Evolutionary conservation across 2,113 vertebrate genomes (phyloP).

Genomic region (Platichthys stellatus): DNA sequence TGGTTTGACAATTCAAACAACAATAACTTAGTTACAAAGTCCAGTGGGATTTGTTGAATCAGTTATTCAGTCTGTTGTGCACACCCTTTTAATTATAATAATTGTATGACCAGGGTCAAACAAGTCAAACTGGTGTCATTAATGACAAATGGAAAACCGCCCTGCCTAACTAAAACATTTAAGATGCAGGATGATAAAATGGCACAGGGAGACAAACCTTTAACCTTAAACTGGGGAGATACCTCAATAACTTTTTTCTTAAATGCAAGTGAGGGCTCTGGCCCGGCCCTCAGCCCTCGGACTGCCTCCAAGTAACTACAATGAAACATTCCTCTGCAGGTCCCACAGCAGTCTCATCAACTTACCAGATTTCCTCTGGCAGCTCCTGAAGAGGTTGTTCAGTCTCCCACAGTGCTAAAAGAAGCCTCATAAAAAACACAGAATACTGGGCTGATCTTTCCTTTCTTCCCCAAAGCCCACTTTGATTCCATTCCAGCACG

Average conservation of each 20-base stretch:
- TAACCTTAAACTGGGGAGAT: conserved; percentile 4
- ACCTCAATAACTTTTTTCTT: neutral
- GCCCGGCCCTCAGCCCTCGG: neutral
- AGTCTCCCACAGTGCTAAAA: conserved; percentile 45
- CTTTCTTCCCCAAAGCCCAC: conserved; percentile 60
- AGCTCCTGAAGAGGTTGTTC: conserved; percentile 41
- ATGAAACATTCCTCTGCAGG: conserved; percentile 24
- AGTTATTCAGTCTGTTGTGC: too few relatives aligned
- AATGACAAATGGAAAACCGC: too few relatives aligned
- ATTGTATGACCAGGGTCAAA: too few relatives aligned
- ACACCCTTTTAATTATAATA: neutral
- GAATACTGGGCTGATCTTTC: conserved; percentile 27
- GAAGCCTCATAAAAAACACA: conserved; percentile 27
- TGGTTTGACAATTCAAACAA: too few relatives aligned
- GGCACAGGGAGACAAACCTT: neutral
- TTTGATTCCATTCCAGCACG: conserved; percentile 60
- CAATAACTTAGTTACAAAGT: too few relatives aligned
- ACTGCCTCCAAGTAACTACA: neutral
- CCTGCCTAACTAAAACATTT: too few relatives aligned
- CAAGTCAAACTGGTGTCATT: too few relatives aligned
- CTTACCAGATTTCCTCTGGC: conserved; percentile 43
- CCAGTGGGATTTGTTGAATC: too few relatives aligned
- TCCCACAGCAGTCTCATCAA: conserved; percentile 12
- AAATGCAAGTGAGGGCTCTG: neutral
- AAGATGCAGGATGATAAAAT: neutral